Conservation (phyloP, 2,888 invertebrate genomes). For the Spisula subtruncata region DNA sequence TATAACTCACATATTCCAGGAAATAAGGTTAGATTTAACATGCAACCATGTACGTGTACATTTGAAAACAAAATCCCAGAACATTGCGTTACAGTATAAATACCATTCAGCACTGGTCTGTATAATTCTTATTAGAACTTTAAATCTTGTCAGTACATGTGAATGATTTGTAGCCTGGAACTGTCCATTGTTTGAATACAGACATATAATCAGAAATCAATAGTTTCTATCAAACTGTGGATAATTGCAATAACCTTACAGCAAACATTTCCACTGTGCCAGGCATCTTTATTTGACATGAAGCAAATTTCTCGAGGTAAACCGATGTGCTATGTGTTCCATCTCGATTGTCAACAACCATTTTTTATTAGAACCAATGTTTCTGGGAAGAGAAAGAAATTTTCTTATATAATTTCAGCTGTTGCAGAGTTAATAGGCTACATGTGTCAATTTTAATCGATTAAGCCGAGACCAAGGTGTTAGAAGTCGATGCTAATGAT, state of each 20-base stretch:
- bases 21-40: no score
- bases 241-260: not conserved
- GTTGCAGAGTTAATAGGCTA: not conserved
- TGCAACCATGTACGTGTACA: no score
- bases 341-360: no score
- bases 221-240: not conserved
- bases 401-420: not conserved
- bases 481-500: not conserved
- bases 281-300: not conserved
- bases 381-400: no score
- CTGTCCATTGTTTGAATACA: not conserved
- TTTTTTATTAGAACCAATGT: no score
- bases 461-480: not conserved
- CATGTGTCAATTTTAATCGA: not conserved
- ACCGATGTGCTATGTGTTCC: not conserved
- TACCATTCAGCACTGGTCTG: no score
- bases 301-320: not conserved
- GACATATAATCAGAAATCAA: slow-evolving; percentile 12
- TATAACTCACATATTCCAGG: no score
- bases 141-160: not conserved
- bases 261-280: not conserved
- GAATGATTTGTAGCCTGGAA: not conserved
- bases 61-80: no score
- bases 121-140: no score
- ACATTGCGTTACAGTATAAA: no score